Conservation (phyloP, 2,888 invertebrate species). For the Cryptus armator region DNA sequence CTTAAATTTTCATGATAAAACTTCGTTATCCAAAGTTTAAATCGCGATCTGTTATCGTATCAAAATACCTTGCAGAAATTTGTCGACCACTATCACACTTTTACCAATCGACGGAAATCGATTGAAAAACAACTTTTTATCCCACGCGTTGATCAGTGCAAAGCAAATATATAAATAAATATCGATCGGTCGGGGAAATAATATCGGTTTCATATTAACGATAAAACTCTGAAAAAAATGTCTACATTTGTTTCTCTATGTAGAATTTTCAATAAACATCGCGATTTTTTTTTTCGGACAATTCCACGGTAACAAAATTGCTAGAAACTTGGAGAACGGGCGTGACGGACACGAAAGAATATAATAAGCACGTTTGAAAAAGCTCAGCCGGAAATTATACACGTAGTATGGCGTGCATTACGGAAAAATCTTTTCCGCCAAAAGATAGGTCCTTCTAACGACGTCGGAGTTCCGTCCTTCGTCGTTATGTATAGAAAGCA, state of each 20-base stretch:
- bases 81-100: too few species aligned
- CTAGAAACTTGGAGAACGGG: background rate
- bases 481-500: background rate
- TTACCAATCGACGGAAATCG: too few species aligned
- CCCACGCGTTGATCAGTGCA: too few species aligned
- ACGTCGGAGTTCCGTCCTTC: background rate
- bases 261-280: background rate
- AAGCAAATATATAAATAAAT: too few species aligned
- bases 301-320: background rate
- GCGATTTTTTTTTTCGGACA: background rate
- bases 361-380: conserved; percentile 9
- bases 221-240: background rate
- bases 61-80: too few species aligned
- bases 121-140: background rate
- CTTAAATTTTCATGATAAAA: too few species aligned
- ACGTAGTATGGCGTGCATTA: background rate
- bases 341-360: conserved; percentile 14
- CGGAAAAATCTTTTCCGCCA: conserved; percentile 26
- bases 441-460: background rate
- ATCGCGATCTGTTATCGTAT: too few species aligned
- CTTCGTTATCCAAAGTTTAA: too few species aligned
- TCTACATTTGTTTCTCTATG: background rate
- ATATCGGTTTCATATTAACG: too few species aligned
- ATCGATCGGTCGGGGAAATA: too few species aligned
- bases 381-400: conserved; percentile 31